Evolutionary conservation across 2,888 invertebrate genomes (phyloP), one percentile per base, ranked within the genome.

Genomic region (Chymomyza amoena): DNA sequence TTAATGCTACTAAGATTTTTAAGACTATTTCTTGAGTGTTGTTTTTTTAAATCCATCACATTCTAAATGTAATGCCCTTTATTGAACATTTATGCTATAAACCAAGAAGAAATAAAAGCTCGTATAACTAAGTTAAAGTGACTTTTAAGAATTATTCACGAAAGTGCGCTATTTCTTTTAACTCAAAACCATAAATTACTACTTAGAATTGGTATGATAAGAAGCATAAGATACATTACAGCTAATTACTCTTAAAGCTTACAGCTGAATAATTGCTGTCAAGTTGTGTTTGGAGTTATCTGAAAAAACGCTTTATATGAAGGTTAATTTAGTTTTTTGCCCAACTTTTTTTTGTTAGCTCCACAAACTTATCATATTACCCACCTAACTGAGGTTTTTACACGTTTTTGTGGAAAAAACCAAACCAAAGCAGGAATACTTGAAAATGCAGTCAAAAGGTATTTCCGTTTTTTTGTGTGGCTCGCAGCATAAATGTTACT

Each of bases 401-500:
- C n/a, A 13, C 54, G 20, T 20, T 65, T 60, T 59, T 71, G 68
- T 54, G 54, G 9, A 54, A 18, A 16, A 54, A 54, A 54, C 16
- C 64, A 61, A 61, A 71, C 66, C 32, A 61, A 66, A 60, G 54
- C 61, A 61, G 32, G 52, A 52, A 54, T 15, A 61, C 54, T 66
- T 65, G 51, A 74, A 68, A 57, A 70, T 68, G 66, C 69, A 76
- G 74, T 80, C 68, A 71, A 75, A 84, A 76, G 74, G 79, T 72
- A 80, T 81, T 80, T 73, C 72, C 75, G 57, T 70, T 70, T 75
- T 82, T 59, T 74, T 73, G 68, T 63, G 68, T 62, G 66, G 60
- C 71, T 61, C 68, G 65, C 59, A 72, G 84, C 86, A 86, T 77
- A 78, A 86, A 82, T 87, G 87, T 78, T 72, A 76, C 79, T 73